Evolutionary conservation across 1,140 invertebrate genomes (phyloP).

Genomic region (Diorhabda sublineata): DNA sequence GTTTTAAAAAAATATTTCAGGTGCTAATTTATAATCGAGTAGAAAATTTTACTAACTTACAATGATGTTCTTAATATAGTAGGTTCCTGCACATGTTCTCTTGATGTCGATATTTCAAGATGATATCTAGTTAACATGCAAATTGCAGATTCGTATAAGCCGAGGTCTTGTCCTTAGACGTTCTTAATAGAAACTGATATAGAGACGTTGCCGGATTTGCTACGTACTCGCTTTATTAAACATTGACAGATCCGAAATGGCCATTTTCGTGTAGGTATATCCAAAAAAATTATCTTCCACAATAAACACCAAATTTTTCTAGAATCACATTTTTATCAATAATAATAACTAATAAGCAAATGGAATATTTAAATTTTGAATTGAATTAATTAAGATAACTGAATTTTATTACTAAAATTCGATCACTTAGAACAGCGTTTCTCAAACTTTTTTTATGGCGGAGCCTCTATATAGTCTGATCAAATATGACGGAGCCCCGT

Average conservation of each 20-base stretch:
- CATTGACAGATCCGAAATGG: not conserved
- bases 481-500: no score
- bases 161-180: slow-evolving; percentile 21
- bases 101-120: slow-evolving; percentile 44
- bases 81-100: slow-evolving; percentile 19
- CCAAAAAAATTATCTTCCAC: no score
- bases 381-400: no score
- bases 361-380: no score
- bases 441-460: no score
- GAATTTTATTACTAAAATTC: no score
- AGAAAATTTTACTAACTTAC: not conserved
- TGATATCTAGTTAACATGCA: slow-evolving; percentile 46
- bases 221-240: slow-evolving; percentile 22
- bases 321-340: no score
- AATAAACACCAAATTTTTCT: no score
- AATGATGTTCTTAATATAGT: not conserved
- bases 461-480: no score
- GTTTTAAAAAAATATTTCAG: not conserved
- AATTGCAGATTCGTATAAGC: slow-evolving; percentile 37
- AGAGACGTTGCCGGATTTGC: slow-evolving; percentile 21
- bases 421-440: no score
- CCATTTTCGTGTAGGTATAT: not conserved
- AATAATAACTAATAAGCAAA: no score
- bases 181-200: slow-evolving; percentile 32
- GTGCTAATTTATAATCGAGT: not conserved